These are phyloP conservation scores for Coelinius sp. DNA, from an alignment of 2,888 invertebrate genomes.

Conservation along the genomic window DNA sequence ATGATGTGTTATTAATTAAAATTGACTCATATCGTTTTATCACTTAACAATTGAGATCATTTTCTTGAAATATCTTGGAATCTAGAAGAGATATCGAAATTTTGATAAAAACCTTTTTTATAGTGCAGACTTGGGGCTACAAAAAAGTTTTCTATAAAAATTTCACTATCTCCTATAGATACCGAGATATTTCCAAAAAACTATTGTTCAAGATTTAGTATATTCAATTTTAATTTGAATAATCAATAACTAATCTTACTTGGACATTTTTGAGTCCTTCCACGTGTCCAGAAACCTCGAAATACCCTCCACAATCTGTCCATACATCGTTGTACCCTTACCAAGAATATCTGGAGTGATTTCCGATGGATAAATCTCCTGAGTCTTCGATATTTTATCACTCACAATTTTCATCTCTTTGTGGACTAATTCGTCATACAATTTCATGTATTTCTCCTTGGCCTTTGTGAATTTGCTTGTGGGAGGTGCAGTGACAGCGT, in stretches of 20 bases:
- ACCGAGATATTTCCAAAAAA: no score
- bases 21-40: no score
- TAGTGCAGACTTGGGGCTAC: no score
- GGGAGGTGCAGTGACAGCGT: not conserved
- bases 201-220: no score
- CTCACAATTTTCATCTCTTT: conserved; percentile 46
- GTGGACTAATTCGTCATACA: conserved; percentile 58
- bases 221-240: not conserved
- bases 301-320: conserved; percentile 69
- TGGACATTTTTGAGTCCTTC: conserved; percentile 72
- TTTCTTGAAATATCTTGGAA: no score
- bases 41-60: no score
- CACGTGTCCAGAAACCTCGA: conserved; percentile 66
- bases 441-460: conserved; percentile 61
- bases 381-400: not conserved
- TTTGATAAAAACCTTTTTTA: no score
- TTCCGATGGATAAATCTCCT: conserved; percentile 45
- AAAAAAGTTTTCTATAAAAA: no score
- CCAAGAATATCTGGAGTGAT: conserved; percentile 69
- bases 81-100: no score
- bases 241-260: conserved; percentile 69
- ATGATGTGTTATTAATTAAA: no score
- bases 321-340: conserved; percentile 72
- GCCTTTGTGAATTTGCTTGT: conserved; percentile 51
- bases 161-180: no score